Conservation (phyloP, 2,888 invertebrate species). For the Ophonus ardosiacus region DNA sequence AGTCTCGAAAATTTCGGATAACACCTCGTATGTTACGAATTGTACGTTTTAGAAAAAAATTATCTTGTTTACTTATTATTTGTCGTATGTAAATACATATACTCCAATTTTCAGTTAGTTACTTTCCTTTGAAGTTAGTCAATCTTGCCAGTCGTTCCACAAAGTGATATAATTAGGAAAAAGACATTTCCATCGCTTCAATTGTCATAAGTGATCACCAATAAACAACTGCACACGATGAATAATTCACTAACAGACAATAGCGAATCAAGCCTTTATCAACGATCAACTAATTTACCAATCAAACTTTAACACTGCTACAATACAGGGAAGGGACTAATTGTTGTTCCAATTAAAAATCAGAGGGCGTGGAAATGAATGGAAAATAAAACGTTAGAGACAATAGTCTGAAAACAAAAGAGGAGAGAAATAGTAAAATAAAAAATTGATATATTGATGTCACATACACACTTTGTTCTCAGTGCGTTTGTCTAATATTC, state of each 20-base stretch:
- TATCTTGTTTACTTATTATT: too few relatives aligned
- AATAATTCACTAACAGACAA: not conserved
- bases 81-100: too few relatives aligned
- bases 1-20: too few relatives aligned
- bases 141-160: not conserved
- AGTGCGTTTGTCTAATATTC: not conserved
- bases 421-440: not conserved
- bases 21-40: too few relatives aligned
- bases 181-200: not conserved
- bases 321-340: not conserved
- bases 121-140: not conserved
- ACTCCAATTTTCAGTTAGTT: too few relatives aligned
- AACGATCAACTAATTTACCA: not conserved
- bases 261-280: not conserved
- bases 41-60: too few relatives aligned
- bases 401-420: not conserved
- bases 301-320: too few relatives aligned
- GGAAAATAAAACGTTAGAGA: not conserved
- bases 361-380: too few relatives aligned
- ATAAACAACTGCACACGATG: not conserved
- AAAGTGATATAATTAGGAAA: not conserved
- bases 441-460: not conserved
- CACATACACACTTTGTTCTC: not conserved
- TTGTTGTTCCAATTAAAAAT: not conserved
- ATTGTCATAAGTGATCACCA: not conserved